Evolutionary conservation across 2,113 vertebrate genomes (phyloP).

Genomic region (Gadus macrocephalus): DNA sequence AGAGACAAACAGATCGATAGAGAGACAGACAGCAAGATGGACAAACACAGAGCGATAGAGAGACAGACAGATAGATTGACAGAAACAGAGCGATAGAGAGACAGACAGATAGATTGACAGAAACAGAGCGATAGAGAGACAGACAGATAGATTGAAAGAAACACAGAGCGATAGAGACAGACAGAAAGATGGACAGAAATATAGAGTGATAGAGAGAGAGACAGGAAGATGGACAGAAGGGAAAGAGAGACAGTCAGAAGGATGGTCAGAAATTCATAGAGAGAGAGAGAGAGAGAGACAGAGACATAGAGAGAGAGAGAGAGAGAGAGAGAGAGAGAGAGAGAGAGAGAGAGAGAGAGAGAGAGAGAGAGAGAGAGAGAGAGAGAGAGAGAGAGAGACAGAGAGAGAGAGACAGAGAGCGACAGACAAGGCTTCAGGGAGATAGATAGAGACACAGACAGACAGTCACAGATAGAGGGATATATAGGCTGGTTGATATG

Average conservation of each 20-base stretch:
- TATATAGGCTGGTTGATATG: neutral
- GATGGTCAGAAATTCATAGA: neutral
- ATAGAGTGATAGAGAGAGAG: neutral
- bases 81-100: too few species aligned
- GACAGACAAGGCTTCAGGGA: too few species aligned
- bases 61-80: too few species aligned
- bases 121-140: too few species aligned
- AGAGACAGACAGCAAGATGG: too few species aligned
- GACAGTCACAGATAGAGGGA: neutral
- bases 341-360: conserved; percentile 8
- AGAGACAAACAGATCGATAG: neutral
- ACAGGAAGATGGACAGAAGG: neutral
- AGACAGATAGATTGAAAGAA: too few species aligned
- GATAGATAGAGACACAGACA: too few species aligned
- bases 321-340: conserved; percentile 9
- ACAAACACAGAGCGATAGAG: too few species aligned
- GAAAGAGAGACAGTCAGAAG: neutral
- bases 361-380: neutral
- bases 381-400: neutral
- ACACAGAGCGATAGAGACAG: too few species aligned
- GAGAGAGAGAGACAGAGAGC: neutral
- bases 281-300: neutral
- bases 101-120: too few species aligned
- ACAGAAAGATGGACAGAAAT: neutral
- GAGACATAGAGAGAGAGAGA: conserved; percentile 3